A percentile compares a stretch with the other conserved stretches of the same genome.
phyloP scores from a whole-genome alignment of 2,888 invertebrate genomes.

The Cheilosia variabilis region DNA sequence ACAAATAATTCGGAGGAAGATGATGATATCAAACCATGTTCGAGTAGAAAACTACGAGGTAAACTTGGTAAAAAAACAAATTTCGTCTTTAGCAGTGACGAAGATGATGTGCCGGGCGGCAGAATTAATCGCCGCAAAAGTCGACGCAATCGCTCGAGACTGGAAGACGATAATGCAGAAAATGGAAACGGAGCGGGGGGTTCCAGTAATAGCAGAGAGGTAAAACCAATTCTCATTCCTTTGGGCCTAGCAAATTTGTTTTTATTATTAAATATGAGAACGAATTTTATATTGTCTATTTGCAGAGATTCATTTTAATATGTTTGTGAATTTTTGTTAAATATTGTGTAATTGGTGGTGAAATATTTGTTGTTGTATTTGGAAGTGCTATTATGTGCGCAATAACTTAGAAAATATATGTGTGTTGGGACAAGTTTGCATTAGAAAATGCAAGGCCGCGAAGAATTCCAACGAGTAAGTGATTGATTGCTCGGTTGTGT shows the following conservation, averaged over 20 bases:
- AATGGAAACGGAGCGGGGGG: conserved; percentile 69
- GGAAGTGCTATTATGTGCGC: not conserved
- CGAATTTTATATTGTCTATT: conserved; percentile 25
- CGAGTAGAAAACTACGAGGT: conserved; percentile 63
- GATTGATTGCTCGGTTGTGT: too few relatives aligned
- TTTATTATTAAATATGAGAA: not conserved
- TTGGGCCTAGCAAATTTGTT: not conserved
- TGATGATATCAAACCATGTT: conserved; percentile 60
- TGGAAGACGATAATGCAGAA: conserved; percentile 57
- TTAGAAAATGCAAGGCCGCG: not conserved
- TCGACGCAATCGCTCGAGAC: conserved; percentile 59
- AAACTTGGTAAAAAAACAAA: conserved; percentile 72
- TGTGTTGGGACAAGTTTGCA: not conserved
- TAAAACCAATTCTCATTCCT: conserved; percentile 76
- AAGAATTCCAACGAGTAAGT: not conserved
- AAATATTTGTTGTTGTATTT: not conserved
- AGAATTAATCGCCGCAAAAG: conserved; percentile 27
- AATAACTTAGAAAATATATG: not conserved
- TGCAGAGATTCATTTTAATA: not conserved
- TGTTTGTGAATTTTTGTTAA: too few relatives aligned
- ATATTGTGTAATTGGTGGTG: not conserved
- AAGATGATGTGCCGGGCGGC: conserved; percentile 41
- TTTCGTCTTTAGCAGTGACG: conserved; percentile 71
- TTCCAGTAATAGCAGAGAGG: conserved; percentile 81
- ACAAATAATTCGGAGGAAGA: conserved; percentile 29